Percentiles rank a stretch among this genome's conserved stretches.
phyloP scores from a whole-genome alignment of 92 coral and sea anemone genomes.

The Siderastrea radians region DNA sequence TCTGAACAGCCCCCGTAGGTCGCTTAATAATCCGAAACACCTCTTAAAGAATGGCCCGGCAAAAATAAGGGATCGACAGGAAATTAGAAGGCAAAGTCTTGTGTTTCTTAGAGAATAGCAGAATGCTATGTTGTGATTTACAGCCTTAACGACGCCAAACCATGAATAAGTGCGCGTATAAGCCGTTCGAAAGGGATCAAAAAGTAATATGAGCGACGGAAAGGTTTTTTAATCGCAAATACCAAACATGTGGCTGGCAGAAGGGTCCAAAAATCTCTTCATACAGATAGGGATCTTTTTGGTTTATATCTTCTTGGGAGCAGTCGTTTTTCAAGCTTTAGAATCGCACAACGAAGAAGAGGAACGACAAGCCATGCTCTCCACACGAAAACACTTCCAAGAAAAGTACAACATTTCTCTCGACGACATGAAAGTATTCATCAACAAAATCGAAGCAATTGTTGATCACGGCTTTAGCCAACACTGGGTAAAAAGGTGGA shows the following conservation, averaged over 20 bases:
- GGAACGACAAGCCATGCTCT: conserved; percentile 74
- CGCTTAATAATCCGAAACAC: conserved; percentile 28
- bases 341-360: conserved; percentile 90
- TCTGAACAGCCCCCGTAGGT: conserved; percentile 10
- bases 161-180: background rate
- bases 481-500: conserved; percentile 95
- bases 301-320: conserved; percentile 89
- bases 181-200: background rate
- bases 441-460: conserved; percentile 83
- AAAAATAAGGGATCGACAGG: conserved; percentile 2
- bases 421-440: conserved; percentile 79
- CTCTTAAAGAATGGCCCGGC: conserved; percentile 8
- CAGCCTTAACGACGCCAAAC: conserved; percentile 14
- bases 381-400: conserved; percentile 73
- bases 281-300: conserved; percentile 82
- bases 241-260: conserved; percentile 76
- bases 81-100: background rate
- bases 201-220: background rate
- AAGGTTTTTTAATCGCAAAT: background rate
- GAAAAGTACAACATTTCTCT: conserved; percentile 87
- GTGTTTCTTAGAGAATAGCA: background rate
- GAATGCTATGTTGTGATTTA: conserved; percentile 27
- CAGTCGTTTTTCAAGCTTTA: conserved; percentile 94
- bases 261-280: conserved; percentile 75
- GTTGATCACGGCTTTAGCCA: conserved; percentile 95